Conservation (phyloP, 2,888 invertebrate genomes). For the Troides aeacus region DNA sequence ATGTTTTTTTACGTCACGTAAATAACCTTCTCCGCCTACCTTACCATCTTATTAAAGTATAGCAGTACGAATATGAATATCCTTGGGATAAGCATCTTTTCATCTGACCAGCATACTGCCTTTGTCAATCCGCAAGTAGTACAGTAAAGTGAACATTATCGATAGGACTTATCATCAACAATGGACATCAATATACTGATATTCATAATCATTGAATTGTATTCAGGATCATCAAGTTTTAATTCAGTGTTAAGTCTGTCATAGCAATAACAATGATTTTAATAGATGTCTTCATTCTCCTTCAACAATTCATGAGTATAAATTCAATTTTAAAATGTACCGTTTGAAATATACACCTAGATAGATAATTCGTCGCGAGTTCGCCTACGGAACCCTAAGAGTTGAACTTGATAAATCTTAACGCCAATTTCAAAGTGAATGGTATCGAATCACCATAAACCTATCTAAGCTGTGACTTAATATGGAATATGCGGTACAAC, state of each 20-base stretch:
- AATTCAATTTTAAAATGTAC: constrained; percentile 25
- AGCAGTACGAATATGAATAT: no score
- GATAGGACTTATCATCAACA: no score
- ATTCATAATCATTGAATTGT: background rate
- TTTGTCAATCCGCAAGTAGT: no score
- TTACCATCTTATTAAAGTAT: no score
- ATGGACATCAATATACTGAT: no score
- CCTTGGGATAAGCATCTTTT: no score
- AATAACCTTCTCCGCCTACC: no score
- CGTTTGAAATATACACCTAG: constrained; percentile 29
- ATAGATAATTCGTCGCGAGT: constrained; percentile 40
- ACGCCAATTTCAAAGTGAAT: constrained; percentile 73
- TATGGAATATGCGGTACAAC: constrained; percentile 44
- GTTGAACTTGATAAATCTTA: constrained; percentile 49
- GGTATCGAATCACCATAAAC: constrained; percentile 78
- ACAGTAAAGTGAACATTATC: no score
- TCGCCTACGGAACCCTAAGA: constrained; percentile 30
- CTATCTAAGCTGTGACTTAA: constrained; percentile 49
- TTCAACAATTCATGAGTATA: constrained; percentile 21
- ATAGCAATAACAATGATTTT: constrained; percentile 9
- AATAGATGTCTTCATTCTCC: constrained; percentile 17
- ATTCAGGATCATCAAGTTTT: constrained; percentile 7
- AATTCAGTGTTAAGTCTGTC: background rate
- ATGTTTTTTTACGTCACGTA: no score
- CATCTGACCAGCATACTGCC: no score